These are phyloP conservation scores for Aelia acuminata DNA, from an alignment of 2,888 invertebrate species.

Conservation along the genomic window DNA sequence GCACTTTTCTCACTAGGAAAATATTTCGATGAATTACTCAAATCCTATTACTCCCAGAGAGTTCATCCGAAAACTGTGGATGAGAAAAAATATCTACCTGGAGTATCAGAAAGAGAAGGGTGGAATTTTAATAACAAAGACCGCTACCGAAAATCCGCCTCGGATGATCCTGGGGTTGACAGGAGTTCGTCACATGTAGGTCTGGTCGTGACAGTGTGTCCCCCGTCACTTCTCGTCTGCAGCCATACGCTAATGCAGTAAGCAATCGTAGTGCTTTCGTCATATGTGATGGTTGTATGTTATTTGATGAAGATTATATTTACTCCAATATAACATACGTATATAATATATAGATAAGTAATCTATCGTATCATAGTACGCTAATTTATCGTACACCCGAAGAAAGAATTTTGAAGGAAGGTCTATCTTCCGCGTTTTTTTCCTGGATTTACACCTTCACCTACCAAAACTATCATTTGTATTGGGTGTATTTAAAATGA, in stretches of 20 bases:
- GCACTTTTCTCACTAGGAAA: slow-evolving; percentile 15
- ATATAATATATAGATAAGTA: too few relatives aligned
- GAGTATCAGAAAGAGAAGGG: slow-evolving; percentile 25
- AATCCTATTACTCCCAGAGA: slow-evolving; percentile 4
- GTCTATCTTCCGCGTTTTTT: too few relatives aligned
- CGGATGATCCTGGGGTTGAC: slow-evolving; percentile 8
- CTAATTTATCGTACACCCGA: too few relatives aligned
- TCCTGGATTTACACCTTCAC: too few relatives aligned
- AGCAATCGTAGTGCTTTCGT: neutral
- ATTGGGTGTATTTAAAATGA: too few relatives aligned
- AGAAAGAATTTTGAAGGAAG: too few relatives aligned
- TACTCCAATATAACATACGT: too few relatives aligned
- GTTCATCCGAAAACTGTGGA: neutral
- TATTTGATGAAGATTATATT: neutral
- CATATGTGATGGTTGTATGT: neutral
- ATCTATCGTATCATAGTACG: too few relatives aligned
- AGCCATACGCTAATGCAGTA: neutral
- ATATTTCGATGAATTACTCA: neutral
- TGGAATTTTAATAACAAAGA: slow-evolving; percentile 1
- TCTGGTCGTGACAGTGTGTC: slow-evolving; percentile 17
- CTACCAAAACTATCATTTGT: too few relatives aligned
- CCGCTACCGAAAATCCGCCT: neutral
- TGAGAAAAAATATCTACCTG: slow-evolving; percentile 5
- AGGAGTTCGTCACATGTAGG: neutral
- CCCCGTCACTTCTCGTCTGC: neutral